phyloP scores from a whole-genome alignment of 1,140 invertebrate genomes.

The Plodia interpunctella region DNA sequence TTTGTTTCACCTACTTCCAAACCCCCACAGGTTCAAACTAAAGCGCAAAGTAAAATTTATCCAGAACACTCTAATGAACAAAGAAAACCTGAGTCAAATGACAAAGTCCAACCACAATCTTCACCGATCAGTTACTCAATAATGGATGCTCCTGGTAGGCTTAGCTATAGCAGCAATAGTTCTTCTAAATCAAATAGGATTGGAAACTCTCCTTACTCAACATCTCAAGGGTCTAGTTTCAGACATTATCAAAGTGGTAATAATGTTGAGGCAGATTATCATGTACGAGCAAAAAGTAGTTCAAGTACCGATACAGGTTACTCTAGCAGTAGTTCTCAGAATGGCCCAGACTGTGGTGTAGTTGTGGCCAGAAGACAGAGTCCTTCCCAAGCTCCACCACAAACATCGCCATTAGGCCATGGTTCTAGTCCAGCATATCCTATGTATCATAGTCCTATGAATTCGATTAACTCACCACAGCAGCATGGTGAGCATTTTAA shows the following conservation, averaged over 20 bases:
- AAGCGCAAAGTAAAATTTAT: conserved; percentile 84
- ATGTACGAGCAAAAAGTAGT: conserved; percentile 81
- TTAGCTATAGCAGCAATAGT: conserved; percentile 79
- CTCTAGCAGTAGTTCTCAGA: conserved; percentile 80
- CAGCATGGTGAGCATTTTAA: conserved; percentile 78
- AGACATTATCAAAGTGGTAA: conserved; percentile 79
- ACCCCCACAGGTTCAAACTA: conserved; percentile 80
- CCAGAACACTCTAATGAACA: conserved; percentile 78
- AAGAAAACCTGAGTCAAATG: conserved; percentile 73
- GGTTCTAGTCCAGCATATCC: conserved; percentile 86
- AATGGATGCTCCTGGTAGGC: conserved; percentile 81
- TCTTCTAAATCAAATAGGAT: conserved; percentile 64
- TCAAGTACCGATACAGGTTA: conserved; percentile 81
- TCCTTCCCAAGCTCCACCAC: conserved; percentile 82
- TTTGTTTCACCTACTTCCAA: conserved; percentile 78
- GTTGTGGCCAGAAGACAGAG: conserved; percentile 82
- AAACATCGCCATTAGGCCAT: conserved; percentile 81
- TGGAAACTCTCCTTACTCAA: conserved; percentile 57
- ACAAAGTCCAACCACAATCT: conserved; percentile 81
- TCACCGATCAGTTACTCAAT: conserved; percentile 87
- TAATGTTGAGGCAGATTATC: conserved; percentile 80
- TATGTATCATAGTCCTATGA: conserved; percentile 87
- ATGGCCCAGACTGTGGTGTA: conserved; percentile 81
- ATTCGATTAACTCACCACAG: conserved; percentile 84
- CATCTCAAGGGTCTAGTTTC: conserved; percentile 74